Base-by-base conservation (phyloP, 64 coral and sea anemone genomes). In the Catalaphyllia jardinei region DNA sequence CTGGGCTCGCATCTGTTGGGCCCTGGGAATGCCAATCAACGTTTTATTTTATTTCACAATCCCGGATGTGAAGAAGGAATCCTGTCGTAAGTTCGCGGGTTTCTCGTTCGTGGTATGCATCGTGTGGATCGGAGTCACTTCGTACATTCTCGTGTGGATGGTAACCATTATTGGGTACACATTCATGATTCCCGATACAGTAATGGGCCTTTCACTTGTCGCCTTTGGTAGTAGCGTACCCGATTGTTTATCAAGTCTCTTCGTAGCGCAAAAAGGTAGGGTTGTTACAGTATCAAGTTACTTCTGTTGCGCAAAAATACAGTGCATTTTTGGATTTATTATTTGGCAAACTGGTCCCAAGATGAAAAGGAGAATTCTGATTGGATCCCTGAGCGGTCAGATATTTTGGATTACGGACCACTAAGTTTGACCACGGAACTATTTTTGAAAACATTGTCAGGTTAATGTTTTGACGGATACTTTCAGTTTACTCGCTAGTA, bases 101-200 rank as follows among this genome's bases (percentile, higher is more conserved):
- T 72, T 99, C 28, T 99, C 97, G 2, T 99, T 99, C 59, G 87
- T 95, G 61, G 30, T 93, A 30, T 99, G 97, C 67, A 99, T 94
- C 18, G 82, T 85, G 14, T 94, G 93, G 93, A 94, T 94, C 49
- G 93, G 88, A 11, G 7, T 94, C 12, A 94, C 93, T 20, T 94
- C 93, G 54, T 94, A 94, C 60, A 88, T 94, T 27, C 85, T 94
- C 2, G 93, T 94, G 8, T 94, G 93, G 93, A 94, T 94, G 93
- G 93, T 94, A 4, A 94, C 93, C 18, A 67, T 94, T 22, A 86
- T 94, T 74, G 93, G 93, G 3, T 94, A 87, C 82, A 94, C 93
- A 0, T 94, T 94, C 35, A 83, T 90, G 49, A 90, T 94, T 52
- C 93, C 93, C 13, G 93, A 94, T 54, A 90, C 88, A 10, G 89